A percentile compares a stretch with the other conserved stretches of the same genome.
These are phyloP conservation scores for Chaetodon trifasciatus DNA, from an alignment of 2,797 vertebrate genomes.

Conservation along the genomic window DNA sequence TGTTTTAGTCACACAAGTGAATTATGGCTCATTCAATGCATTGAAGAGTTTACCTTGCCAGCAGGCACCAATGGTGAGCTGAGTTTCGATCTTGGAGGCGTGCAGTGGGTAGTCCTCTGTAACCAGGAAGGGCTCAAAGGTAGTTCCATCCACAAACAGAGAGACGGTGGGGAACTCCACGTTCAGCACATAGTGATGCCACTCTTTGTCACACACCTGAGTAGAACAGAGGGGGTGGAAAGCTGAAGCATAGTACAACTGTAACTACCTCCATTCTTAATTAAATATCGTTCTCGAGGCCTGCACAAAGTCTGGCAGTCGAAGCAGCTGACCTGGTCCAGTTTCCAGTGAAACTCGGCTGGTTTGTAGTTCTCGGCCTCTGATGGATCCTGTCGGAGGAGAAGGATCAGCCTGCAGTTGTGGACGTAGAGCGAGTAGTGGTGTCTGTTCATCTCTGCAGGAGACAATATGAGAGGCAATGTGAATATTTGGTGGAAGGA, in stretches of 20 bases:
- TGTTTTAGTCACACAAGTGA: neutral
- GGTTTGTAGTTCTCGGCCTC: conserved; percentile 93
- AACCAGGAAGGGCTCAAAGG: conserved; percentile 95
- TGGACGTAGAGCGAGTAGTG: conserved; percentile 95
- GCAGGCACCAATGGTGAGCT: conserved; percentile 96
- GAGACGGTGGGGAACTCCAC: conserved; percentile 92
- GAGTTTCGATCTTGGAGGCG: conserved; percentile 91
- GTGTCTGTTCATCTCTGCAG: conserved; percentile 96
- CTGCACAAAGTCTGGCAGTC: neutral
- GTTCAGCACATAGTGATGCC: conserved; percentile 97
- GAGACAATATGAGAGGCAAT: conserved; percentile 10
- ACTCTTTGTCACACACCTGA: conserved; percentile 97
- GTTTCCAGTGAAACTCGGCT: conserved; percentile 98
- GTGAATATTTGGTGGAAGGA: neutral
- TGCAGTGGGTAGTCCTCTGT: conserved; percentile 97
- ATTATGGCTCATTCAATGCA: neutral
- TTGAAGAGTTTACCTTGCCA: conserved; percentile 92
- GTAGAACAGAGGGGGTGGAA: conserved; percentile 5
- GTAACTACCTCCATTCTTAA: neutral
- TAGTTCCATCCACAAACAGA: conserved; percentile 92
- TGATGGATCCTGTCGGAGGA: conserved; percentile 93
- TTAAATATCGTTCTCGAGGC: neutral
- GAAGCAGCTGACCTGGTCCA: conserved; percentile 89
- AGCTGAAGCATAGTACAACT: neutral
- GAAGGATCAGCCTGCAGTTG: conserved; percentile 94